phyloP scores from a whole-genome alignment of 2,888 invertebrate species.

The Quadriops clusia region DNA sequence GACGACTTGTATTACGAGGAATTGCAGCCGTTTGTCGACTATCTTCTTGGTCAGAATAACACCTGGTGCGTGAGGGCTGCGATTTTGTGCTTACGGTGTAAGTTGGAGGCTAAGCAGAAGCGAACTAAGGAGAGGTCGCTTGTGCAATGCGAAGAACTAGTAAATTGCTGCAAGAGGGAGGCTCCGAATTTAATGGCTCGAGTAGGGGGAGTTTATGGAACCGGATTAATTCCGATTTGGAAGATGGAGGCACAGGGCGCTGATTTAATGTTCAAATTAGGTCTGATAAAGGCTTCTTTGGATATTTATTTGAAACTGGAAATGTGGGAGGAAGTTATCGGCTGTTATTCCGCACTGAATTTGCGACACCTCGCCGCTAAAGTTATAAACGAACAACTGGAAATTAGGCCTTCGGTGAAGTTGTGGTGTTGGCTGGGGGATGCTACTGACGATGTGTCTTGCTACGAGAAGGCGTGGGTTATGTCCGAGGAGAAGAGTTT shows the following conservation, averaged over 20 bases:
- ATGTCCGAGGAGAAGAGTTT: conserved; percentile 71
- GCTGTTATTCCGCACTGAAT: conserved; percentile 77
- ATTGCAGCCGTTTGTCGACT: conserved; percentile 62
- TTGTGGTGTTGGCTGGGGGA: conserved; percentile 76
- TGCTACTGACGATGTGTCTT: conserved; percentile 59
- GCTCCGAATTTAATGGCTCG: conserved; percentile 38
- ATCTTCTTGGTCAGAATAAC: conserved; percentile 49
- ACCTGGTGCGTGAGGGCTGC: conserved; percentile 68
- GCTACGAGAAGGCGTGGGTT: conserved; percentile 86
- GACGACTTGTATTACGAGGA: conserved; percentile 75
- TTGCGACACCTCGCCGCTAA: conserved; percentile 84
- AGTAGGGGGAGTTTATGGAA: conserved; percentile 54
- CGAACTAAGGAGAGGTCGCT: conserved; percentile 81
- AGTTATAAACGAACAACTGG: conserved; percentile 69
- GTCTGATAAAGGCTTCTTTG: conserved; percentile 73
- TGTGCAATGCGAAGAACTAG: conserved; percentile 71
- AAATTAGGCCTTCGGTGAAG: conserved; percentile 68
- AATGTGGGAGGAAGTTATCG: conserved; percentile 86
- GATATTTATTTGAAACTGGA: conserved; percentile 64
- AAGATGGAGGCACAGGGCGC: conserved; percentile 64
- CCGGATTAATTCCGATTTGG: conserved; percentile 65
- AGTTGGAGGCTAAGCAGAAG: conserved; percentile 62
- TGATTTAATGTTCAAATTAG: conserved; percentile 65
- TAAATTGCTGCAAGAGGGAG: conserved; percentile 42
- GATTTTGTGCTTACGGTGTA: conserved; percentile 63